A percentile compares a stretch with the other conserved stretches of the same genome.
These are phyloP conservation scores for Desmodus rotundus DNA, from an alignment of 2,113 vertebrate genomes.

Conservation along the genomic window DNA sequence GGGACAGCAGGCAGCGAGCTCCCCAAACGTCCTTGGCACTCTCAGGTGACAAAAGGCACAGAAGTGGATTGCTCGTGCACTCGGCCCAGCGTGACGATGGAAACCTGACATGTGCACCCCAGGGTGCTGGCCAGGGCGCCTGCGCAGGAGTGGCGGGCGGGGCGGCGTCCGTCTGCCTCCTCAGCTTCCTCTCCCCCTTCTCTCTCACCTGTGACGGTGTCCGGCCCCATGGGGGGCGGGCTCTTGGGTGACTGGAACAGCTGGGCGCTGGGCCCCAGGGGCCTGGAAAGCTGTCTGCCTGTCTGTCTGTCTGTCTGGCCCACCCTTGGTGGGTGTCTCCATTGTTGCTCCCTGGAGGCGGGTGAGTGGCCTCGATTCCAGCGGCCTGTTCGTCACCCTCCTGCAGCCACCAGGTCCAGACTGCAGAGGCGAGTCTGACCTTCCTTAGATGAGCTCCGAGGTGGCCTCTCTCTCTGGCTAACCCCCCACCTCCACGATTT, in stretches of 20 bases:
- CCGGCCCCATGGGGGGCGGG: too few relatives aligned
- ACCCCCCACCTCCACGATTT: too few relatives aligned
- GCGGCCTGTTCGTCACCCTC: background rate
- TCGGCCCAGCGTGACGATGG: background rate
- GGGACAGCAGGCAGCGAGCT: background rate
- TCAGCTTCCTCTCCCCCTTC: background rate
- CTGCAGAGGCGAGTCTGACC: background rate
- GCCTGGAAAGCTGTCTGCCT: too few relatives aligned
- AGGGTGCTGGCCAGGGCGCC: too few relatives aligned
- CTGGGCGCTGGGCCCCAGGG: too few relatives aligned
- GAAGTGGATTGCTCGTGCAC: too few relatives aligned
- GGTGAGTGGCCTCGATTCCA: background rate
- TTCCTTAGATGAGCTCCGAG: accelerated
- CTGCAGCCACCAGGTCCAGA: background rate
- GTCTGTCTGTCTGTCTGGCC: too few relatives aligned
- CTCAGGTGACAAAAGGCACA: background rate
- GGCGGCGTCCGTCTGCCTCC: background rate
- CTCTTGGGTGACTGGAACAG: too few relatives aligned
- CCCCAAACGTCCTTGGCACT: background rate
- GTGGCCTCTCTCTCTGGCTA: background rate
- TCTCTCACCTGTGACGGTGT: too few relatives aligned
- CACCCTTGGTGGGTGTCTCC: too few relatives aligned
- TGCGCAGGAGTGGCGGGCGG: background rate
- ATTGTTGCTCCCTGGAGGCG: background rate
- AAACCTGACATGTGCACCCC: too few relatives aligned